Percentiles rank a stretch among this genome's conserved stretches.
Evolutionary conservation across 2,113 vertebrate genomes (phyloP).

Genomic region (Ovibos moschatus): DNA sequence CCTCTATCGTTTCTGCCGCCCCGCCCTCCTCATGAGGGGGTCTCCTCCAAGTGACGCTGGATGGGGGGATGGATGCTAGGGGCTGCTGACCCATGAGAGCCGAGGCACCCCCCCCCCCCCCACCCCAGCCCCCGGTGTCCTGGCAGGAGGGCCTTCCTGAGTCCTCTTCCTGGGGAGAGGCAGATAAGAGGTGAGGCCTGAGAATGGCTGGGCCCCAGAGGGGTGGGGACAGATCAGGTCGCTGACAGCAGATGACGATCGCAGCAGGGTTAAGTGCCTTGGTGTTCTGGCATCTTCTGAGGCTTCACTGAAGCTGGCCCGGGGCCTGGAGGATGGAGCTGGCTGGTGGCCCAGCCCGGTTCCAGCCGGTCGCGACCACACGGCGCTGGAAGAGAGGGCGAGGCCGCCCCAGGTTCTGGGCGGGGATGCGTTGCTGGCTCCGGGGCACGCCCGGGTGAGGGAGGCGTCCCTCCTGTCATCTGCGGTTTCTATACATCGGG

Average conservation of each 20-base stretch:
- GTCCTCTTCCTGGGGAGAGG: neutral
- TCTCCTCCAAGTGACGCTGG: neutral
- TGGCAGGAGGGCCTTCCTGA: neutral
- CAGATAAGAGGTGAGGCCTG: neutral
- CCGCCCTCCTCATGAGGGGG: neutral
- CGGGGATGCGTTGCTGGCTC: neutral
- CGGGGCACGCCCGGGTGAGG: neutral
- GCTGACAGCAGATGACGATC: neutral
- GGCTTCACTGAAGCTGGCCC: neutral
- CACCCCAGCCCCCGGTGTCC: neutral
- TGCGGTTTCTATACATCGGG: too few species aligned
- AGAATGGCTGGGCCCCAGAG: too few species aligned
- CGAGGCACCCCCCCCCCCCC: neutral
- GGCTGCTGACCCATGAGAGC: neutral
- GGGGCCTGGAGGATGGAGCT: neutral
- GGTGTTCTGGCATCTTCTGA: neutral
- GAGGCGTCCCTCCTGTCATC: neutral
- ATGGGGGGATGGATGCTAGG: neutral
- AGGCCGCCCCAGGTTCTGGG: neutral
- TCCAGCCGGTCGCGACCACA: accelerated
- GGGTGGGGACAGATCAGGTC: neutral
- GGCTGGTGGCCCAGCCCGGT: neutral
- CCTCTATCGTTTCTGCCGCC: neutral
- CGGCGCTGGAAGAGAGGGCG: neutral
- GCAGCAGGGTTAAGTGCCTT: neutral